Evolutionary conservation across 2,797 vertebrate genomes (phyloP).

Genomic region (Halcyon badia): DNA sequence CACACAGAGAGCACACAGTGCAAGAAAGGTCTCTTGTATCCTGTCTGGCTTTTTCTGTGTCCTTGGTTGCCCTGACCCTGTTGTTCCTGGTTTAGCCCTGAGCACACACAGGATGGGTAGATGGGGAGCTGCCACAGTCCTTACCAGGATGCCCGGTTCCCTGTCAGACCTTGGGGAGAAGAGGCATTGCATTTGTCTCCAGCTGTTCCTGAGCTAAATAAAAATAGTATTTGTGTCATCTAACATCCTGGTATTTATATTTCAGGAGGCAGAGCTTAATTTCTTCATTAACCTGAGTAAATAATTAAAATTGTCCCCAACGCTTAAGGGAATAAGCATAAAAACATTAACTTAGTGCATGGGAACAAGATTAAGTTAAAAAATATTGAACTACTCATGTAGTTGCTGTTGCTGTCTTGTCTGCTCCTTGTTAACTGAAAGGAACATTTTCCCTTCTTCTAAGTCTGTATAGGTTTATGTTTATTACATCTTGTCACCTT

Average conservation of each 20-base stretch:
- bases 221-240: slow-evolving; percentile 19
- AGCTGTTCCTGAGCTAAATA: neutral
- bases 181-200: neutral
- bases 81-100: neutral
- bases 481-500: slow-evolving; percentile 57
- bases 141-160: neutral
- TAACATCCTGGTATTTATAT: slow-evolving; percentile 12
- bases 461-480: slow-evolving; percentile 2
- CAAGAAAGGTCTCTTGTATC: neutral
- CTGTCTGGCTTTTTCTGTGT: neutral
- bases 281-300: slow-evolving; percentile 46
- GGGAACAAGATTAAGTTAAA: neutral
- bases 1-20: neutral
- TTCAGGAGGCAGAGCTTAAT: slow-evolving; percentile 20
- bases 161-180: neutral
- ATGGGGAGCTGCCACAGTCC: neutral
- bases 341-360: neutral
- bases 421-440: neutral
- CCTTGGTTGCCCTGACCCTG: neutral
- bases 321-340: neutral
- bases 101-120: neutral
- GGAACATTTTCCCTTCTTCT: neutral
- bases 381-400: neutral
- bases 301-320: slow-evolving; percentile 46
- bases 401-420: neutral